Percentiles rank a stretch among this genome's conserved stretches.
These are phyloP conservation scores for Chironomus tentans DNA, from an alignment of 2,888 invertebrate genomes.

Conservation along the genomic window DNA sequence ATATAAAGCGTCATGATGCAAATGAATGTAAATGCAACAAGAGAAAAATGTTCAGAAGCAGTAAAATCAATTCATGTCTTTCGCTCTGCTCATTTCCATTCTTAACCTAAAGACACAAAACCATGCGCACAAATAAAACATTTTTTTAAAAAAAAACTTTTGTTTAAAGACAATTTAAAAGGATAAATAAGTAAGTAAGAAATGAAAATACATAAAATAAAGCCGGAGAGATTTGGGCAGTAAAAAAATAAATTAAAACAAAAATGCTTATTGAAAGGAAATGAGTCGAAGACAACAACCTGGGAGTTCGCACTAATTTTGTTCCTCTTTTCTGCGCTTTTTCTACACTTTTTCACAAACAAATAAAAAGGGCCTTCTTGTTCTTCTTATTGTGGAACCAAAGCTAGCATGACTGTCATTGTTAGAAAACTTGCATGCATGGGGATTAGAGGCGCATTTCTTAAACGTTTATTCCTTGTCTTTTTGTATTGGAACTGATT, in stretches of 20 bases:
- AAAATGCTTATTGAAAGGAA: constrained; percentile 20
- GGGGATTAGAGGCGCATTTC: no score
- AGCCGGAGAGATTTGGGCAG: background rate
- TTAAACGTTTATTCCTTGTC: no score
- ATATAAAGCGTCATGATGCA: background rate
- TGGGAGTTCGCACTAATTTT: constrained; percentile 20
- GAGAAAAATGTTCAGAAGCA: background rate
- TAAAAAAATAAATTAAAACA: constrained; percentile 17
- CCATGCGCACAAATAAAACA: background rate
- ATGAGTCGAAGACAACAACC: constrained; percentile 10
- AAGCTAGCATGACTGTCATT: no score
- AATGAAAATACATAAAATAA: background rate
- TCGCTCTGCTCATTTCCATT: background rate
- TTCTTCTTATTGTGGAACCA: background rate
- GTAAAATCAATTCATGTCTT: constrained; percentile 1
- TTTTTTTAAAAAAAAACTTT: no score
- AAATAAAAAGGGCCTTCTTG: background rate
- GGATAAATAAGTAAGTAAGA: background rate
- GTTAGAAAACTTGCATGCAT: no score
- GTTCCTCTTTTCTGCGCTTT: background rate
- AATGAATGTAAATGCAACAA: background rate
- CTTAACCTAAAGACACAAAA: constrained; percentile 5
- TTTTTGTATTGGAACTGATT: no score
- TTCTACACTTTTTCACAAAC: background rate
- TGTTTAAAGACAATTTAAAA: background rate